A percentile compares a stretch with the other conserved stretches of the same genome.
Conservation (phyloP, 2,113 vertebrate species). For the Toxotes jaculatrix region DNA sequence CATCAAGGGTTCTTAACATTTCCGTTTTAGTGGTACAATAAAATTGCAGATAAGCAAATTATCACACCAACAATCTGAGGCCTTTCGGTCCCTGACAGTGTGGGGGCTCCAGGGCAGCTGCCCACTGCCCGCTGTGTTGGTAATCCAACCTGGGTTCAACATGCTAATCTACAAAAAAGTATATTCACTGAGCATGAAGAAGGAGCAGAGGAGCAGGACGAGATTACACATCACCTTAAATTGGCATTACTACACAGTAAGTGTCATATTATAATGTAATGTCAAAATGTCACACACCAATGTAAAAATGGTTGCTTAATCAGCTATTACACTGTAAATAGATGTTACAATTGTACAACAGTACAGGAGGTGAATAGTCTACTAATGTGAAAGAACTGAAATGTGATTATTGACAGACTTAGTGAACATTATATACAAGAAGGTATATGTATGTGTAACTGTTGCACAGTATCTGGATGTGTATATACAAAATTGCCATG, state of each 20-base stretch:
- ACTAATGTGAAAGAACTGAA: neutral
- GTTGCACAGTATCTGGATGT: neutral
- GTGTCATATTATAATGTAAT: neutral
- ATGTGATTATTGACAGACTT: neutral
- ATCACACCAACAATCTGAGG: neutral
- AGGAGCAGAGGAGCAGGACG: neutral
- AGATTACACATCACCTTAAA: neutral
- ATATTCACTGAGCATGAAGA: too few relatives aligned
- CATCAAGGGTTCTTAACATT: neutral
- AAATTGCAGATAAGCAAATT: neutral
- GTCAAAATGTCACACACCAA: too few relatives aligned
- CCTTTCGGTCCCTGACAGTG: neutral
- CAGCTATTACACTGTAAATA: neutral
- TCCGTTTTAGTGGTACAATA: neutral
- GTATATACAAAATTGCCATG: neutral
- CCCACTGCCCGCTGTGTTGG: too few relatives aligned
- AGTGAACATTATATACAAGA: neutral
- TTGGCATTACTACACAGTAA: neutral
- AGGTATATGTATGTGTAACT: neutral
- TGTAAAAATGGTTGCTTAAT: neutral
- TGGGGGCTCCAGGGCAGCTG: too few relatives aligned
- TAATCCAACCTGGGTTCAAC: too few relatives aligned
- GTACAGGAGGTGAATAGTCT: neutral
- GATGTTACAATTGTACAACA: neutral
- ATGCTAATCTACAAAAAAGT: too few relatives aligned